Evolutionary conservation across 2,113 vertebrate species (phyloP).

Genomic region (Oncorhynchus kisutch): DNA sequence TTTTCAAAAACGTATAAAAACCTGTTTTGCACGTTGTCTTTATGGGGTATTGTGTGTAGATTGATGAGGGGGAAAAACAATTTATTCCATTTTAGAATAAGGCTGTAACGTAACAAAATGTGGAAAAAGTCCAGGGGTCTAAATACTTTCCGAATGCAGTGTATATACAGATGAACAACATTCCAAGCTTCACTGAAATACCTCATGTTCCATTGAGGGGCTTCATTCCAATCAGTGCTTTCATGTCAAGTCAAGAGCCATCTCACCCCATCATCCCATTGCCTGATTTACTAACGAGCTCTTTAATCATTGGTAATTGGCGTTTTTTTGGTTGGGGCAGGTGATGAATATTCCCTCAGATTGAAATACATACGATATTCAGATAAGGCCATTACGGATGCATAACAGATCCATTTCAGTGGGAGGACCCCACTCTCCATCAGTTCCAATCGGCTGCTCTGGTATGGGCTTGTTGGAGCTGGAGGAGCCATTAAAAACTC

Average conservation of each 20-base stretch:
- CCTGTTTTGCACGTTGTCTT: too few species aligned
- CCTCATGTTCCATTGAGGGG: not conserved
- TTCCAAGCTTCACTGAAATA: not conserved
- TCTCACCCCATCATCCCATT: not conserved
- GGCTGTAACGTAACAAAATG: too few species aligned
- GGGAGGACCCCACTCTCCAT: not conserved
- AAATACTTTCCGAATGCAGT: too few species aligned
- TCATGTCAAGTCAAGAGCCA: too few species aligned
- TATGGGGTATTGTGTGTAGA: too few species aligned
- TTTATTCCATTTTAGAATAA: too few species aligned
- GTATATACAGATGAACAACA: too few species aligned
- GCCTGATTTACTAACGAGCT: not conserved
- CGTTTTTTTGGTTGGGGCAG: not conserved
- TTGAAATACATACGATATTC: not conserved
- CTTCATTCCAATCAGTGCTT: not conserved
- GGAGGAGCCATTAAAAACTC: not conserved
- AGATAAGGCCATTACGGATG: not conserved
- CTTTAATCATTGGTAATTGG: not conserved
- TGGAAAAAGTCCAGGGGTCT: too few species aligned
- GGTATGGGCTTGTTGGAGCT: not conserved
- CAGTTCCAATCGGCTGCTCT: slow-evolving; percentile 2
- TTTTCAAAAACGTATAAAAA: too few species aligned
- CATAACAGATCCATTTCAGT: too few species aligned
- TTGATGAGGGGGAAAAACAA: too few species aligned
- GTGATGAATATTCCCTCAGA: not conserved